These are phyloP conservation scores for Pollachius pollachius DNA, from an alignment of 2,113 vertebrate species.

Conservation along the genomic window DNA sequence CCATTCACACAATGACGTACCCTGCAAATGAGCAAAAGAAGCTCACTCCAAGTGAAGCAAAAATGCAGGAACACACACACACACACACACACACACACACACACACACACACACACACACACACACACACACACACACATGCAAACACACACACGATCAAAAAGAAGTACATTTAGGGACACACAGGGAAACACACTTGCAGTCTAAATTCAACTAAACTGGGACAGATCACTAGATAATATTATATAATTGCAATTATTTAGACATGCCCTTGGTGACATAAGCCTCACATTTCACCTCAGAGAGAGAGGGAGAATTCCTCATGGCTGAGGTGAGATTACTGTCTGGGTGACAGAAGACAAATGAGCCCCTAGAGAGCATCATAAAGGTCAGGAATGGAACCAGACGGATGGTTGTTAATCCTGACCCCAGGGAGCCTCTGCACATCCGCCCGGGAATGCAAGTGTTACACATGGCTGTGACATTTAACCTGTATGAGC, in stretches of 20 bases:
- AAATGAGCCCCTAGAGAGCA: constrained; percentile 69
- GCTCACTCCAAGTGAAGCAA: too few relatives aligned
- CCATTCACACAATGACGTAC: background rate
- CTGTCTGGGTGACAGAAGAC: constrained; percentile 56
- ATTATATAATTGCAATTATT: background rate
- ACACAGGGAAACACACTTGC: constrained; percentile 17
- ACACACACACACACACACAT: constrained; percentile 25
- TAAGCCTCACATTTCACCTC: background rate
- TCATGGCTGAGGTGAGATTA: constrained; percentile 28
- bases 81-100: constrained; percentile 8
- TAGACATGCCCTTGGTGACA: background rate
- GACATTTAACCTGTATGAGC: constrained; percentile 66
- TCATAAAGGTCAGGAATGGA: constrained; percentile 74
- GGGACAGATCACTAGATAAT: constrained; percentile 16
- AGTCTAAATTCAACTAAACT: constrained; percentile 5
- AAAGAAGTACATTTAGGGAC: background rate
- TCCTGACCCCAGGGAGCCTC: constrained; percentile 58
- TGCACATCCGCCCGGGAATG: constrained; percentile 52
- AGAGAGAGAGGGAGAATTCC: constrained; percentile 7
- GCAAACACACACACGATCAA: background rate
- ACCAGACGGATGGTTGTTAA: constrained; percentile 64
- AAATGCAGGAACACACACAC: constrained; percentile 15
- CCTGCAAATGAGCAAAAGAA: too few relatives aligned
- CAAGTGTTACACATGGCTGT: constrained; percentile 60
- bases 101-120: constrained; percentile 8